Evolutionary conservation across 2,113 vertebrate genomes (phyloP).

Genomic region (Nanger granti): DNA sequence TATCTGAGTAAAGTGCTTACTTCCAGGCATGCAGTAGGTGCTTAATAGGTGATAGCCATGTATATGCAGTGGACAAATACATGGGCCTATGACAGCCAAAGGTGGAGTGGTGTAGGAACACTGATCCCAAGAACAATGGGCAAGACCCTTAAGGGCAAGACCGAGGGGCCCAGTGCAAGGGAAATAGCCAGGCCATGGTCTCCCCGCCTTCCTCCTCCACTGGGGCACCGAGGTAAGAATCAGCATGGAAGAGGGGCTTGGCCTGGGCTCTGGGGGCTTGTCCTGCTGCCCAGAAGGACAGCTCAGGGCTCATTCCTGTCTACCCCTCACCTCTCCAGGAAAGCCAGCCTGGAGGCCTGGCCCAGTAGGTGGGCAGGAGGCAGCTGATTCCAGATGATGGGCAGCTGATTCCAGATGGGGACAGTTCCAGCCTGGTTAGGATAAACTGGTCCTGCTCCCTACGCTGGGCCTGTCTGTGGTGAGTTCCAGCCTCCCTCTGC

Average conservation of each 20-base stretch:
- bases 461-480: constrained; percentile 62
- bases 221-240: too few species aligned
- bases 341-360: neutral
- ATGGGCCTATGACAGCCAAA: too few species aligned
- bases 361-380: constrained; percentile 56
- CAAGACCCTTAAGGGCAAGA: neutral
- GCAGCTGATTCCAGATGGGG: constrained; percentile 62
- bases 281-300: neutral
- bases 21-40: neutral
- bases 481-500: constrained; percentile 73
- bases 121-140: neutral
- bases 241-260: neutral
- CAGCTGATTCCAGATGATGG: constrained; percentile 61
- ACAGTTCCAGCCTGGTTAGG: constrained; percentile 65
- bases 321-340: rapidly evolving
- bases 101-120: neutral
- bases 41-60: neutral
- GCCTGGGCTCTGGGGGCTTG: neutral
- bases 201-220: rapidly evolving
- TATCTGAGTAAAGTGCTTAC: neutral
- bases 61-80: neutral
- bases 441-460: constrained; percentile 61
- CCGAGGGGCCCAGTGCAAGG: neutral
- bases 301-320: neutral
- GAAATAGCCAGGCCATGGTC: neutral